Percentiles rank a stretch among this genome's conserved stretches.
Evolutionary conservation across 2,888 invertebrate genomes (phyloP).

Genomic region (Monochamus alternatus): DNA sequence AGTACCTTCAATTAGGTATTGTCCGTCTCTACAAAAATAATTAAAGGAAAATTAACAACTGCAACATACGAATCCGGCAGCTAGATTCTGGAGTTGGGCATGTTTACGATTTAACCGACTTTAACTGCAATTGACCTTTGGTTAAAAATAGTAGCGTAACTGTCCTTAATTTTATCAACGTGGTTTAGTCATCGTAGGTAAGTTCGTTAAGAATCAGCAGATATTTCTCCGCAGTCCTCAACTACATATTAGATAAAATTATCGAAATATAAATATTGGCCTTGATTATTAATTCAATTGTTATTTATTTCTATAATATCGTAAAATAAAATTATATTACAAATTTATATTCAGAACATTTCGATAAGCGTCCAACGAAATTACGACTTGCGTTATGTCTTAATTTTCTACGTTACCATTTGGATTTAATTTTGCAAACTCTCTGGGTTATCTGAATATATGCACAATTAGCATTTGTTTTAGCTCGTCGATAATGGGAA

Average conservation of each 20-base stretch:
- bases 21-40: neutral
- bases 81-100: neutral
- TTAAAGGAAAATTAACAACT: conserved; percentile 8
- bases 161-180: conserved; percentile 4
- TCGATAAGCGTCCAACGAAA: no score
- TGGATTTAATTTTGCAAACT: no score
- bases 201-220: neutral
- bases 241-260: neutral
- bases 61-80: neutral
- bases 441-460: neutral
- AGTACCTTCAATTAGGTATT: neutral
- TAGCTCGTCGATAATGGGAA: neutral
- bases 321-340: neutral
- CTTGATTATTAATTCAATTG: neutral
- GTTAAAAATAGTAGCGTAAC: conserved; percentile 10
- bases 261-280: neutral
- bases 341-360: neutral
- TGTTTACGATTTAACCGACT: neutral
- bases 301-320: neutral
- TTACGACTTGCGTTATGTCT: no score
- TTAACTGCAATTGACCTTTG: conserved; percentile 5
- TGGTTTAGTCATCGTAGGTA: conserved; percentile 2
- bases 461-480: conserved; percentile 5
- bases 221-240: neutral
- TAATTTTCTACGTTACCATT: no score